These are phyloP conservation scores for Corythoichthys haematopterus DNA, from an alignment of 2,113 vertebrate species.

Conservation along the genomic window DNA sequence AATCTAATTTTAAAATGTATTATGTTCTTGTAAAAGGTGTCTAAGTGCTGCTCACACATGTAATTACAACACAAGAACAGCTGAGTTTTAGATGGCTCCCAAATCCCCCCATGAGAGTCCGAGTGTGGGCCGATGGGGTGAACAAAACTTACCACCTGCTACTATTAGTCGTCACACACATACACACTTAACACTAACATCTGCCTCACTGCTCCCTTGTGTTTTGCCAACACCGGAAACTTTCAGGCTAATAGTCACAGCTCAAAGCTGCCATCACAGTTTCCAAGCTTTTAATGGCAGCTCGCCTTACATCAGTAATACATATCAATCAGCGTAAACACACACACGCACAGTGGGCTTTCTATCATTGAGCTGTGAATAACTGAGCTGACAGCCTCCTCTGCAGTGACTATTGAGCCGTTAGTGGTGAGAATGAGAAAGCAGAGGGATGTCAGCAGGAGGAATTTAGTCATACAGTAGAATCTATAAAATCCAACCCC, in stretches of 20 bases:
- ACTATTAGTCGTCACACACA: constrained; percentile 48
- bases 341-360: constrained; percentile 29
- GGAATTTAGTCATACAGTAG: background rate
- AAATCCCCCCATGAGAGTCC: constrained; percentile 43
- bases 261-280: constrained; percentile 56
- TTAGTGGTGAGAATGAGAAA: constrained; percentile 29
- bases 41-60: constrained; percentile 35
- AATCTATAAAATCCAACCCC: background rate
- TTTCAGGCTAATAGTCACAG: constrained; percentile 63
- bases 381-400: constrained; percentile 36
- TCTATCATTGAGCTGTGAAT: constrained; percentile 52
- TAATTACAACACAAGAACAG: constrained; percentile 49
- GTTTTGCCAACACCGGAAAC: constrained; percentile 65
- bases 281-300: constrained; percentile 64
- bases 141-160: constrained; percentile 71
- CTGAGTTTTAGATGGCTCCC: constrained; percentile 58
- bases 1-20: constrained; percentile 1
- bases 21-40: constrained; percentile 31
- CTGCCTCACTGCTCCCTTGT: constrained; percentile 63
- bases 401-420: constrained; percentile 28
- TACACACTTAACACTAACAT: constrained; percentile 42
- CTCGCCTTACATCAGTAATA: constrained; percentile 62
- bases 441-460: constrained; percentile 6
- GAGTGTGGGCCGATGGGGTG: constrained; percentile 56
- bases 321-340: constrained; percentile 62